Base-by-base conservation (phyloP, 2,797 vertebrate species). In the Menidia menidia region DNA sequence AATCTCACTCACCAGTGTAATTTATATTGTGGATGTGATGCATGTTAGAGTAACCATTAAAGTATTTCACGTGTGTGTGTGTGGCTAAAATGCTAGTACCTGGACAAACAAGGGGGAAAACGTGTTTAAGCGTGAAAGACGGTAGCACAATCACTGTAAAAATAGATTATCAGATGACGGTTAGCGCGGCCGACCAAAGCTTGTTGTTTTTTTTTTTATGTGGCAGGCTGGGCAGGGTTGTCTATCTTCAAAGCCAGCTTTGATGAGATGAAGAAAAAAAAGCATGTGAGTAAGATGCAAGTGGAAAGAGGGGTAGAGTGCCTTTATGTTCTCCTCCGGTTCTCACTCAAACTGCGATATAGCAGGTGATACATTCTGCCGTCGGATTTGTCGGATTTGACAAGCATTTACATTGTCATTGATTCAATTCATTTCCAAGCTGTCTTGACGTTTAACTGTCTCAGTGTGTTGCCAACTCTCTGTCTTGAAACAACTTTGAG, bases 311-410 rank as follows among this genome's bases (percentile, higher is more conserved):
- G 25, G 25, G 25, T 42, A 68, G 64, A 65, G 31, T 55, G 71
- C 55, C 80, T 75, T 82, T 80, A 66, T 71, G 62, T 25, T 77
- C 62, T 18, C 64, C 65, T 48, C 31, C 71, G 65, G 42, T 76
- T 58, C 68, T 68, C 51, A 47, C 2, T 19, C n/a, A 25, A 25
- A 25, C 25, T 25, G 25, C 25, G 25, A 25, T 25, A 2, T 25
- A 25, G 25, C 25, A 25, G 25, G 25, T 55, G 31, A 55, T 55
- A 6, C 33, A 16, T 35, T 68, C 5, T 55, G 42, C 43, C 16
- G 25, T 18, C 15, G n/a, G 1, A 14, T 32, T 61, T 10, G 44
- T 45, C 31, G 15, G n/a, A 35, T 55, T 45, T 54, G 15, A 32
- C 16, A 32, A 9, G 15, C 7, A n/a, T 41, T 54, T 9, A n/a